Evolutionary conservation across 2,113 vertebrate genomes (phyloP), one percentile per base, ranked within the genome.

Genomic region (Pipa parva): DNA sequence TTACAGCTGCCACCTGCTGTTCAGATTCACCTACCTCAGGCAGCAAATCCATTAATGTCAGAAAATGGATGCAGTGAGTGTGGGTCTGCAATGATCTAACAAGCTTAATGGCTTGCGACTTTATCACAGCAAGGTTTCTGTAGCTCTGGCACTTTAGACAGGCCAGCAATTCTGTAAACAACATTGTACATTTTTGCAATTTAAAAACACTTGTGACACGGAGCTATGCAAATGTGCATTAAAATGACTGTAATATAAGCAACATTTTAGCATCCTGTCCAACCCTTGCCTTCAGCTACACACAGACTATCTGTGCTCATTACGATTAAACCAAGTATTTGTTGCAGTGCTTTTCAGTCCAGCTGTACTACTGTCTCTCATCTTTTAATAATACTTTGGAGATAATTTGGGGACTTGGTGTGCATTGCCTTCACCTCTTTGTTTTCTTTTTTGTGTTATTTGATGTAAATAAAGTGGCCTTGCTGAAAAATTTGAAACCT

Each of bases 221-320:
- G 17, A 68, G 55, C 29, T 68, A 59, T 68, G 64, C 56, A 59
- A 68, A 68, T 59, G 56, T 39, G 22, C 64, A 59, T 51, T 68
- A 12, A 31, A 54, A 56, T 45, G 46, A 65, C 55, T 56, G 57
- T 54, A 57, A 65, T 52, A 57, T 51, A 59, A 59, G 64, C 64
- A 68, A 68, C 36, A 68, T 59, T 28, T 45, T 59, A 46, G 56
- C 64, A 27, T 59, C 31, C 55, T 49, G 64, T 42, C 25, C 64
- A 67, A 48, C 63, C 49, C 50, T 59, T 68, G 45, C 64, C 64
- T 67, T 58, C 18, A 58, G 63, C 54, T 67, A 68, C 64, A 49
- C 55, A 49, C 51, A 56, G 55, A 57, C 58, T 18, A 58, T 20
- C 54, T 67, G 48, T 49, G 63, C 37, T 58, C 63, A 67, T 67